Percentiles rank a stretch among this genome's conserved stretches.
These are phyloP conservation scores for Ernsta delagoae DNA, from an alignment of 2,888 invertebrate genomes.

Conservation along the genomic window DNA sequence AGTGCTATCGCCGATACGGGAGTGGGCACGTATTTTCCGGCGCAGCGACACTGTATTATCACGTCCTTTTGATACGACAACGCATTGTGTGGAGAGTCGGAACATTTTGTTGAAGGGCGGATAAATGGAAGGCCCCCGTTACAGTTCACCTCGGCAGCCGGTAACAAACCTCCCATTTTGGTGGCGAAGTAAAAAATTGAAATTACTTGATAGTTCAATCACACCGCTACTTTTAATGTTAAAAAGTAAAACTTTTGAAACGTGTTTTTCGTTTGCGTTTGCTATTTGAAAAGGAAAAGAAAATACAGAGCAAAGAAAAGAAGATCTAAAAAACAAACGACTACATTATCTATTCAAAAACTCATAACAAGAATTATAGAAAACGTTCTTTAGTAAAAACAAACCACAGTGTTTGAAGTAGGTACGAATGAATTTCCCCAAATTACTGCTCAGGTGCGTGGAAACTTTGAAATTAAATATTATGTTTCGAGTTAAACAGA, in stretches of 20 bases:
- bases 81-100: constrained; percentile 21
- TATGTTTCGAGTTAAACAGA: not conserved
- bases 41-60: constrained; percentile 19
- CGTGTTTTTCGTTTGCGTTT: too few species aligned
- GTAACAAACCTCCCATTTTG: not conserved
- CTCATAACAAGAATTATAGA: too few species aligned
- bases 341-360: too few species aligned
- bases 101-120: constrained; percentile 10
- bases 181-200: not conserved
- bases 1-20: constrained; percentile 6
- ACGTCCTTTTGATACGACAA: constrained; percentile 22
- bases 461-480: not conserved
- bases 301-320: too few species aligned
- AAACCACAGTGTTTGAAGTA: too few species aligned
- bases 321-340: too few species aligned
- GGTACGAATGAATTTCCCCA: not conserved
- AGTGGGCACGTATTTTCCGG: constrained; percentile 16
- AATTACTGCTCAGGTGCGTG: not conserved
- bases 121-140: constrained; percentile 3
- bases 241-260: too few species aligned
- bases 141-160: not conserved
- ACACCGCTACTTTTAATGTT: not conserved
- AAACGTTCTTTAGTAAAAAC: too few species aligned
- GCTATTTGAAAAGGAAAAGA: too few species aligned
- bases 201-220: constrained; percentile 5